A percentile compares a stretch with the other conserved stretches of the same genome.
phyloP scores from a whole-genome alignment of 2,113 vertebrate species.

The Anoura caudifer region DNA sequence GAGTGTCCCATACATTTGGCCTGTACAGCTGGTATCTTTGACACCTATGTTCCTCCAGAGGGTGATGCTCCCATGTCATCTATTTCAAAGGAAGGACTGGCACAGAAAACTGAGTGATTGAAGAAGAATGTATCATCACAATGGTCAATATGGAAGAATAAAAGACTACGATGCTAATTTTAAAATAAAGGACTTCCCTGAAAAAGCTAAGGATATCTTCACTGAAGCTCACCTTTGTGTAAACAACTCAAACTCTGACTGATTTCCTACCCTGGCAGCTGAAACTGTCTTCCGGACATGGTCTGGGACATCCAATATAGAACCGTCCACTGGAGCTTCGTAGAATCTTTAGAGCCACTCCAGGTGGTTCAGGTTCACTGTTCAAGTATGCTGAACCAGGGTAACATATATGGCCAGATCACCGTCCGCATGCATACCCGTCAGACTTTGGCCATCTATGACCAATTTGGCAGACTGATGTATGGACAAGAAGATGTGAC shows the following conservation, averaged over 20 bases:
- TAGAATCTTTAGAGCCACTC: constrained; percentile 91
- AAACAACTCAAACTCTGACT: constrained; percentile 62
- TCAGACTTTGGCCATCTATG: constrained; percentile 94
- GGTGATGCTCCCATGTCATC: constrained; percentile 90
- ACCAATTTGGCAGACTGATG: constrained; percentile 95
- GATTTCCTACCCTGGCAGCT: too few species aligned
- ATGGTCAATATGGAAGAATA: constrained; percentile 89
- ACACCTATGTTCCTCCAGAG: constrained; percentile 93
- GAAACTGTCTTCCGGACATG: constrained; percentile 83
- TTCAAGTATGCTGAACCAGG: constrained; percentile 83
- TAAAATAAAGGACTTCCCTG: constrained; percentile 87
- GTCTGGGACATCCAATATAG: constrained; percentile 91
- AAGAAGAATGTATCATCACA: constrained; percentile 87
- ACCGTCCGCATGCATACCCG: constrained; percentile 92
- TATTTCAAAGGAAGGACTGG: constrained; percentile 90
- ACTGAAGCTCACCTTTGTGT: constrained; percentile 89
- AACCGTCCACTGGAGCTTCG: constrained; percentile 90
- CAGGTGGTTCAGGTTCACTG: constrained; percentile 90
- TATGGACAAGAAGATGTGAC: constrained; percentile 88
- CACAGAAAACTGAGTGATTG: constrained; percentile 86
- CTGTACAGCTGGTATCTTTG: constrained; percentile 89
- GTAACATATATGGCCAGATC: constrained; percentile 92
- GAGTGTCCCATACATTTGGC: constrained; percentile 89
- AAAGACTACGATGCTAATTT: constrained; percentile 87
- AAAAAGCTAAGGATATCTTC: constrained; percentile 90